Percentiles rank a stretch among this genome's conserved stretches.
phyloP scores from a whole-genome alignment of 2,888 invertebrate species.

The Machimus atricapillus region DNA sequence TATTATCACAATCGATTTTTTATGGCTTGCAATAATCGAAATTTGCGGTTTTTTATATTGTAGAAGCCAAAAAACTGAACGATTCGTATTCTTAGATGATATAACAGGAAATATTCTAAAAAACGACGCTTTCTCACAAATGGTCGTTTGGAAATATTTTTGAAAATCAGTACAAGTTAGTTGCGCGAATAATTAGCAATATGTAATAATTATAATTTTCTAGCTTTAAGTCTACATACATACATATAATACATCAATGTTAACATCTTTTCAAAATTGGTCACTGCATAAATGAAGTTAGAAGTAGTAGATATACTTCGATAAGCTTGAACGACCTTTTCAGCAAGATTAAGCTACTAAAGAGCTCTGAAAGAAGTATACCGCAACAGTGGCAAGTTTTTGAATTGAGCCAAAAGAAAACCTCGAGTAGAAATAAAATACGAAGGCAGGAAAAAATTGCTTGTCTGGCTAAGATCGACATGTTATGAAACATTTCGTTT shows the following conservation, averaged over 20 bases:
- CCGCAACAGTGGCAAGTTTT: background rate
- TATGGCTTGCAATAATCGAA: background rate
- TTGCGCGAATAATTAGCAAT: background rate
- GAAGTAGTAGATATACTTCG: background rate
- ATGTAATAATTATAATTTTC: background rate
- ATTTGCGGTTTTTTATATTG: too few relatives aligned
- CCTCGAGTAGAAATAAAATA: background rate
- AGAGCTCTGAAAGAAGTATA: background rate
- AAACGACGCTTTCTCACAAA: too few relatives aligned
- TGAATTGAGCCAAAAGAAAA: background rate
- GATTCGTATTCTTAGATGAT: too few relatives aligned
- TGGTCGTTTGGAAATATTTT: too few relatives aligned
- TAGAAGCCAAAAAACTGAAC: too few relatives aligned
- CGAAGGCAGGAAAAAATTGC: background rate
- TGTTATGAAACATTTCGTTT: constrained; percentile 16
- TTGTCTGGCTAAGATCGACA: background rate
- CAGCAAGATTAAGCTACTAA: background rate
- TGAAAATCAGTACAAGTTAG: too few relatives aligned
- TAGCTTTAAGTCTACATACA: too few relatives aligned
- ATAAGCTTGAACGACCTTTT: background rate
- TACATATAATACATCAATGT: background rate
- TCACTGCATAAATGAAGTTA: background rate
- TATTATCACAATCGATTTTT: background rate
- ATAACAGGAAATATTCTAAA: too few relatives aligned
- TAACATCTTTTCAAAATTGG: background rate